Evolutionary conservation across 2,797 vertebrate genomes (phyloP), one percentile per base, ranked within the genome.

Genomic region (Nannoperca obscura): DNA sequence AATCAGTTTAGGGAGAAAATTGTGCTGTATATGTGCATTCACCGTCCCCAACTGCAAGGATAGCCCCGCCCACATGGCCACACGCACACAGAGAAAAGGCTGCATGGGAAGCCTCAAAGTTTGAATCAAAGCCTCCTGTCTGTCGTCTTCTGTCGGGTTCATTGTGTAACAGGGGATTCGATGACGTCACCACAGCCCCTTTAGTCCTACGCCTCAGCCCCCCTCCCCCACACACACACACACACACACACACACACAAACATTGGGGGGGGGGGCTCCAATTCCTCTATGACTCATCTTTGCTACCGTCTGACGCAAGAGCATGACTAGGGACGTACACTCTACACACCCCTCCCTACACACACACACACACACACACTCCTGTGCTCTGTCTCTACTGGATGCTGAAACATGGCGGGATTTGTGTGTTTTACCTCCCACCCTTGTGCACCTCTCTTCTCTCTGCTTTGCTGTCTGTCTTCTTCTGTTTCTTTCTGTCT

Each of bases 201-300:
- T 83, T 68, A 79, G 76, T 89, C 86, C 76, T 78, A 74, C 71
- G 78, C 84, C 71, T 85, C 24, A 27, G 24, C 24, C 24, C 24
- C 24, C 24, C 24, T 27, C 24, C 24, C 24, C n/a, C n/a, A n/a
- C 30, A 32, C 30, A 32, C 64, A 74, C 55, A 78, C 60, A 74
- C 53, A 73, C 75, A 47, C 50, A 32, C 68, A 71, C 79, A 72
- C 76, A 70, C 64, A 80, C 55, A 61, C 24, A 66, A 46, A 22
- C 69, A 61, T 60, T 20, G 71, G 53, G 71, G 61, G 71, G 71
- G 61, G 79, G 74, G 71, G 76, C 76, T 86, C 76, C 54, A 66
- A 84, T 85, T 90, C 86, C 86, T 91, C 66, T 93, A 89, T 94
- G 93, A 93, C 81, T 94, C 92, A 93, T 91, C 82, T 88, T 78